Percentiles rank a stretch among this genome's conserved stretches.
Evolutionary conservation across 2,113 vertebrate genomes (phyloP).

Genomic region (Hiodon tergisus): DNA sequence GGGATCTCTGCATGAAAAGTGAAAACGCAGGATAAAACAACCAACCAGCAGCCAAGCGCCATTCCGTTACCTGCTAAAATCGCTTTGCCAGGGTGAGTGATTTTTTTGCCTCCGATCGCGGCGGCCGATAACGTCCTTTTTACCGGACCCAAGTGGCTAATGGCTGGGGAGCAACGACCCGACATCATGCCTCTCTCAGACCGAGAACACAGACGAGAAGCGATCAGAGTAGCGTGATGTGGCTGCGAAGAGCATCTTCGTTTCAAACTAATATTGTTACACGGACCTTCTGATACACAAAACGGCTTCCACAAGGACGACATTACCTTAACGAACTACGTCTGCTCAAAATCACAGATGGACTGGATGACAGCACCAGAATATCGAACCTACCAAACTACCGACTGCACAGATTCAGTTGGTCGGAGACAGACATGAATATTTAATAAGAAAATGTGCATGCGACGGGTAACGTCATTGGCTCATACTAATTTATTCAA

Average conservation of each 20-base stretch:
- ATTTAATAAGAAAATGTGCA: conserved; percentile 11
- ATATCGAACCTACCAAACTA: neutral
- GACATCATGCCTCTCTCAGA: conserved; percentile 18
- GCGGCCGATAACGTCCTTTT: conserved; percentile 56
- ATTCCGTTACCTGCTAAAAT: conserved; percentile 59
- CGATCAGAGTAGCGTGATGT: conserved; percentile 24
- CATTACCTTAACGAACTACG: conserved; percentile 39
- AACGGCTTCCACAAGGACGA: conserved; percentile 61
- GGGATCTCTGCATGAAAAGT: neutral
- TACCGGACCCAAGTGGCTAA: conserved; percentile 33
- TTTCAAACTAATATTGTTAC: conserved; percentile 41
- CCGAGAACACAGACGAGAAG: conserved; percentile 26
- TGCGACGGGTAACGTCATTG: neutral
- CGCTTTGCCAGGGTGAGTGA: conserved; percentile 64
- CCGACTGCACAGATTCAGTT: conserved; percentile 4
- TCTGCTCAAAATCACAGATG: neutral
- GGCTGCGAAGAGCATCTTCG: conserved; percentile 37
- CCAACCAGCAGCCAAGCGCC: neutral
- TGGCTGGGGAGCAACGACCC: conserved; percentile 26
- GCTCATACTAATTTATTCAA: conserved; percentile 4
- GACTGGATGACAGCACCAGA: neutral
- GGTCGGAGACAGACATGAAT: conserved; percentile 20
- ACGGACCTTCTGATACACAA: conserved; percentile 53
- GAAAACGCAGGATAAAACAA: neutral
- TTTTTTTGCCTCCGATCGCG: conserved; percentile 50